These are phyloP conservation scores for Fulica atra DNA, from an alignment of 2,113 vertebrate species.

Conservation along the genomic window DNA sequence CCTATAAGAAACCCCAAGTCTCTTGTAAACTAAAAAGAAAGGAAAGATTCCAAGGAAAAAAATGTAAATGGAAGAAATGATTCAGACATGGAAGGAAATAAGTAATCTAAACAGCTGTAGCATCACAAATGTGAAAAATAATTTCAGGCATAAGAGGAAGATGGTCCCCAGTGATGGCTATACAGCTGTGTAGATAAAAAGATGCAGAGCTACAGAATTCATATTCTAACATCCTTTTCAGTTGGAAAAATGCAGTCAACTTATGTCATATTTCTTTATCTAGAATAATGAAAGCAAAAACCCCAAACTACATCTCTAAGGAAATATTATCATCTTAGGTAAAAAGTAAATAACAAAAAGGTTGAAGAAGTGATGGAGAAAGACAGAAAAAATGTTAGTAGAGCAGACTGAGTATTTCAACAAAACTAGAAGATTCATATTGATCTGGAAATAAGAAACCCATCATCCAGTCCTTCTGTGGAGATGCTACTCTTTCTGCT, in stretches of 20 bases:
- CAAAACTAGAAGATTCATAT: background rate
- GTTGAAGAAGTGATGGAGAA: background rate
- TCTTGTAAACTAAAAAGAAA: background rate
- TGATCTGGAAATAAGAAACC: slow-evolving; percentile 2
- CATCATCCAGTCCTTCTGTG: background rate
- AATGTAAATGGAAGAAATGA: background rate
- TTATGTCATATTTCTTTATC: background rate
- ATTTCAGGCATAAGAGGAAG: background rate
- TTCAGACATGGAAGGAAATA: background rate
- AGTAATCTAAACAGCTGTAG: background rate
- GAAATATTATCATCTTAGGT: background rate
- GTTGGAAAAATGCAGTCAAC: background rate
- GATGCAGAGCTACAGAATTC: background rate
- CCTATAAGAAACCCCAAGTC: background rate
- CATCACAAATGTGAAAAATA: background rate
- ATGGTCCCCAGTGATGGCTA: background rate
- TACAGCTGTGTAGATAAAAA: background rate
- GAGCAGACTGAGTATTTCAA: background rate
- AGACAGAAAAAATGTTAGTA: background rate
- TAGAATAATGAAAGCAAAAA: background rate
- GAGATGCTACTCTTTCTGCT: background rate
- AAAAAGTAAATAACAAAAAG: background rate
- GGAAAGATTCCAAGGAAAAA: background rate
- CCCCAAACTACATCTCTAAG: background rate
- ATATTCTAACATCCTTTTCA: background rate